Conservation (phyloP, 1,140 invertebrate species). For the Eueides isabella region DNA sequence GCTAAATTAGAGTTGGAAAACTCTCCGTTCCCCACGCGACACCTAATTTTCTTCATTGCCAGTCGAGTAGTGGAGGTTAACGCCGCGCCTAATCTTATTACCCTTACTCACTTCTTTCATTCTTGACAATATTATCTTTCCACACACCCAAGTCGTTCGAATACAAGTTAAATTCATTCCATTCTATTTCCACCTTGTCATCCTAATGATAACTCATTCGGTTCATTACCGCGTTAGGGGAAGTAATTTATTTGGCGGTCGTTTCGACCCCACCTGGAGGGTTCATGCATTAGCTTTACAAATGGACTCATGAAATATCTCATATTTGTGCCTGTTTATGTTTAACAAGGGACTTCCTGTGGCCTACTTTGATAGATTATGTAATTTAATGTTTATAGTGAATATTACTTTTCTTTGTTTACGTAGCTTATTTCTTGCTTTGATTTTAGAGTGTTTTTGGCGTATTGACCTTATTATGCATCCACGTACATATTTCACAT, state of each 20-base stretch:
- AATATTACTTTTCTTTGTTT: too few species aligned
- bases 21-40: too few species aligned
- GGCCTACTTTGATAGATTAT: neutral
- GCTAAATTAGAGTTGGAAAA: too few species aligned
- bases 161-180: constrained; percentile 22
- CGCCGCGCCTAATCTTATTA: neutral
- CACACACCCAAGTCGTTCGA: neutral
- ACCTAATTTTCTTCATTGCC: too few species aligned
- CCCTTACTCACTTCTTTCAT: neutral
- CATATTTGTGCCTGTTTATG: constrained; percentile 17
- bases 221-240: constrained; percentile 39
- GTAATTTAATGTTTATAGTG: too few species aligned
- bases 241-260: constrained; percentile 48
- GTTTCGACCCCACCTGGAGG: constrained; percentile 35
- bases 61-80: too few species aligned
- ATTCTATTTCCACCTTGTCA: constrained; percentile 34
- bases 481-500: too few species aligned
- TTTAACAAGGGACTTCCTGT: constrained; percentile 6
- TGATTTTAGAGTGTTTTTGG: too few species aligned
- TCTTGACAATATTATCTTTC: neutral
- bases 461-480: too few species aligned
- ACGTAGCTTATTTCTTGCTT: too few species aligned
- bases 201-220: constrained; percentile 42
- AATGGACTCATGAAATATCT: constrained; percentile 40
- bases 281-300: constrained; percentile 28